Conservation (phyloP, 2,797 vertebrate genomes). For the Cynodonichthys magdalenae region DNA sequence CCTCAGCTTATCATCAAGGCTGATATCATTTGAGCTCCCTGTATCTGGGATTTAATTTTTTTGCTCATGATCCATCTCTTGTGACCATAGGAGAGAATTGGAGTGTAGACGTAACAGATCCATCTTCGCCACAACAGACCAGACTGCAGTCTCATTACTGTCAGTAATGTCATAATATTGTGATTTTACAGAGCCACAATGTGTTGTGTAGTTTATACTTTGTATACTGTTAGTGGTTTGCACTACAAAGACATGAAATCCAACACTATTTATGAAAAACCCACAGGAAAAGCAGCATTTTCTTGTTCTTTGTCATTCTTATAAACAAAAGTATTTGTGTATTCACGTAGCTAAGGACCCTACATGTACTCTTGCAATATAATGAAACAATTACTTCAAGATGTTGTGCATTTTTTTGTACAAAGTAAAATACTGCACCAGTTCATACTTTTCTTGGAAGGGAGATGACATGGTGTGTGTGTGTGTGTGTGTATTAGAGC, state of each 20-base stretch:
- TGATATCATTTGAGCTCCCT: too few species aligned
- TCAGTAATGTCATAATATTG: too few species aligned
- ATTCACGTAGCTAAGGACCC: constrained; percentile 14
- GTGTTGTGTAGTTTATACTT: not conserved
- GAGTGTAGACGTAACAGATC: too few species aligned
- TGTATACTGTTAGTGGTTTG: constrained; percentile 4
- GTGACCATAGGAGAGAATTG: too few species aligned
- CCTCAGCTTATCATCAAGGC: too few species aligned
- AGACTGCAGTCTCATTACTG: too few species aligned
- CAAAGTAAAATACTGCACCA: constrained; percentile 73
- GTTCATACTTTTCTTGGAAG: constrained; percentile 60
- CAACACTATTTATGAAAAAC: not conserved
- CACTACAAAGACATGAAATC: constrained; percentile 7
- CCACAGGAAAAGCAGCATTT: not conserved
- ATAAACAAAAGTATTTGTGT: constrained; percentile 5
- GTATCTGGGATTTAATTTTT: too few species aligned
- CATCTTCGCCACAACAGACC: too few species aligned
- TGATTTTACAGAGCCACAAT: not conserved
- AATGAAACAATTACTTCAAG: constrained; percentile 28
- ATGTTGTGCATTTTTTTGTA: constrained; percentile 18
- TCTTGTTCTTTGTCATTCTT: constrained; percentile 1
- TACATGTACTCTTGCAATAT: constrained; percentile 6
- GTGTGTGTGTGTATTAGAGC: constrained; percentile 52
- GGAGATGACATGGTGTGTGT: constrained; percentile 40
- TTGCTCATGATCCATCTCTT: too few species aligned